Base-by-base conservation (phyloP, 2,797 vertebrate genomes). In the Cyclura pinguis region DNA sequence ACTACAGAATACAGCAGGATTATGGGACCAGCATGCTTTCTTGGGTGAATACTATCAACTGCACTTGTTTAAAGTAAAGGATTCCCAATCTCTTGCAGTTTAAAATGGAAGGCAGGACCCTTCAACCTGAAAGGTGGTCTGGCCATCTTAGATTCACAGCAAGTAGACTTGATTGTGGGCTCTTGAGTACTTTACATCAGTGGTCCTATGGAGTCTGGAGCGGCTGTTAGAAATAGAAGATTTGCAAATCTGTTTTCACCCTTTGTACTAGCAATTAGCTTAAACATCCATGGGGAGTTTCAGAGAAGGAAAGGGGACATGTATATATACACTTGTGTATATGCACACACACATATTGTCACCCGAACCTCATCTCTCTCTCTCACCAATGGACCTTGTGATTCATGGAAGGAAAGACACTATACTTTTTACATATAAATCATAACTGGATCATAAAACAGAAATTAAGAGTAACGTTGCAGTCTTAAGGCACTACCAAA, bases 1-100 rank as follows among this genome's bases (percentile, higher is more conserved):
- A 84, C 69, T 78, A 83, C 91, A 91, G 84, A 90, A 84, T 57
- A 57, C 0, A 38, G 16, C 76, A 78, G 91, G 91, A 5, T 52
- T 8, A 47, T 69, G 59, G 69, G 35, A 0, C 0, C 16, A 67
- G 50, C 42, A 76, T 57, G 24, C 47, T 3, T 89, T 89, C 73
- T 91, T 85, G 50, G 20, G 18, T 64, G 35, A 93, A 88, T 55
- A 22, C 18, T 86, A 35, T 50, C 22, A 47, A 80, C 76, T 29
- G n/a, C 87, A 86, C 52, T 92, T 76, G 81, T 67, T 90, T 88
- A 83, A 85, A 85, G 27, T 12, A 50, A 32, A 0, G 8, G 55
- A 57, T 2, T 29, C 85, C 32, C 42, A 88, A 0, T 16, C 93
- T 93, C 73, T 62, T 85, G 50, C 47, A 69, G 74, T 0, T 6